These are phyloP conservation scores for Galagoides demidoff DNA, from an alignment of 2,797 vertebrate species.

Conservation along the genomic window DNA sequence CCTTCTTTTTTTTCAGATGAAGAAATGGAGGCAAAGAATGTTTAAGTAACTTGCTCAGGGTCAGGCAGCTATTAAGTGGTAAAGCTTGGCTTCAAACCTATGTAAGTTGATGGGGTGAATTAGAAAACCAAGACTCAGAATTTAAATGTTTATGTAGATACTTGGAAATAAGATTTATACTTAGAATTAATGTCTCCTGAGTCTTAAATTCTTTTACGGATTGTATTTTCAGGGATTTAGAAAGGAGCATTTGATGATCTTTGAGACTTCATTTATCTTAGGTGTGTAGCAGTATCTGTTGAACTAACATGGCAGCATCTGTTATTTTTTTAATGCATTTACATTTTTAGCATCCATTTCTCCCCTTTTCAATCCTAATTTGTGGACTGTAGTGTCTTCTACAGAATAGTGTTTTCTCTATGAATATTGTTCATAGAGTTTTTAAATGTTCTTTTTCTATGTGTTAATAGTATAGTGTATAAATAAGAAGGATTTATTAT, in stretches of 20 bases:
- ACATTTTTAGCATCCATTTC: conserved; percentile 9
- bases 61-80: neutral
- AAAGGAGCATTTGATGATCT: neutral
- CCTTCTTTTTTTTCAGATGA: neutral
- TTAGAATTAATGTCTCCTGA: neutral
- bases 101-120: neutral
- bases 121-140: neutral
- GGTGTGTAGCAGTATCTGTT: neutral
- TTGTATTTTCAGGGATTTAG: neutral
- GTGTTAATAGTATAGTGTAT: neutral
- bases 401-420: no score
- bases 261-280: neutral
- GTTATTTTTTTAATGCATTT: conserved; percentile 37
- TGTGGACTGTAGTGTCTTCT: neutral
- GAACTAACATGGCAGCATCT: neutral
- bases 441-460: neutral
- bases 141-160: neutral
- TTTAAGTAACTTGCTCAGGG: conserved; percentile 16
- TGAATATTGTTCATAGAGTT: neutral
- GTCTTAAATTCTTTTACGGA: neutral
- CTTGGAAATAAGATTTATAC: neutral
- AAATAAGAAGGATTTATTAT: neutral
- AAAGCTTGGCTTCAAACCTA: neutral
- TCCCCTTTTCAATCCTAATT: conserved; percentile 34
- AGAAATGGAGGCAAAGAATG: neutral